Percentiles rank a stretch among this genome's conserved stretches.
Evolutionary conservation across 2,888 invertebrate species (phyloP).

Genomic region (Mythimna albipuncta): DNA sequence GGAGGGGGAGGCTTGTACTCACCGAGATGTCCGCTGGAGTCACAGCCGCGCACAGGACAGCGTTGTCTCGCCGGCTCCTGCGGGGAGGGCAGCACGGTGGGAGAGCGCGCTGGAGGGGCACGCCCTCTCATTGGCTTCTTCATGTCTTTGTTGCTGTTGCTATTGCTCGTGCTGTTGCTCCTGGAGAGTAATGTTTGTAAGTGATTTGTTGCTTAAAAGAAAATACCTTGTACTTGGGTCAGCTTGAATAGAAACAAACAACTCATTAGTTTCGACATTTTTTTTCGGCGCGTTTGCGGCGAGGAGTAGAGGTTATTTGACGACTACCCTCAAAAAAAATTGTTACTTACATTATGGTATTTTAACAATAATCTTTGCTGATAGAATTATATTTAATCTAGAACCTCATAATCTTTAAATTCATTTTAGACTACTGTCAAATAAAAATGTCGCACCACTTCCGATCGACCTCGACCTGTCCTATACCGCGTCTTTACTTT

Average conservation of each 20-base stretch:
- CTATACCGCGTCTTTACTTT: not conserved
- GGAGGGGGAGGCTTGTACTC: conserved; percentile 22
- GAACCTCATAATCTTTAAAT: not conserved
- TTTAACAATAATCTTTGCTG: too few relatives aligned
- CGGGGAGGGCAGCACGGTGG: conserved; percentile 70
- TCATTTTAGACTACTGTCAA: not conserved
- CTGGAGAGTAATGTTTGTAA: not conserved
- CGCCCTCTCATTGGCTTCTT: conserved; percentile 76
- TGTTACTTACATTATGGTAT: too few relatives aligned
- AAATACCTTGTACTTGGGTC: not conserved
- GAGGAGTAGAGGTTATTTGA: too few relatives aligned
- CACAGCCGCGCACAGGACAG: conserved; percentile 92
- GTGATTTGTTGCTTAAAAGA: not conserved
- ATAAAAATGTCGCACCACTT: not conserved
- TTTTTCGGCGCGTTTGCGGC: too few relatives aligned
- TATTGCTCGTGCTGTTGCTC: conserved; percentile 31
- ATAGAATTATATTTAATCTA: too few relatives aligned
- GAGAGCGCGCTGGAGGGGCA: conserved; percentile 71
- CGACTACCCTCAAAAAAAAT: too few relatives aligned
- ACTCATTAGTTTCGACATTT: too few relatives aligned
- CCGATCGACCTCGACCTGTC: not conserved
- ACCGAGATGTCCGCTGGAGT: conserved; percentile 89
- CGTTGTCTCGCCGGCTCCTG: conserved; percentile 91
- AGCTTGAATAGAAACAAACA: too few relatives aligned
- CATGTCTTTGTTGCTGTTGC: conserved; percentile 76